These are phyloP conservation scores for Polydesmus complanatus DNA, from an alignment of 2,888 invertebrate species.

Conservation along the genomic window DNA sequence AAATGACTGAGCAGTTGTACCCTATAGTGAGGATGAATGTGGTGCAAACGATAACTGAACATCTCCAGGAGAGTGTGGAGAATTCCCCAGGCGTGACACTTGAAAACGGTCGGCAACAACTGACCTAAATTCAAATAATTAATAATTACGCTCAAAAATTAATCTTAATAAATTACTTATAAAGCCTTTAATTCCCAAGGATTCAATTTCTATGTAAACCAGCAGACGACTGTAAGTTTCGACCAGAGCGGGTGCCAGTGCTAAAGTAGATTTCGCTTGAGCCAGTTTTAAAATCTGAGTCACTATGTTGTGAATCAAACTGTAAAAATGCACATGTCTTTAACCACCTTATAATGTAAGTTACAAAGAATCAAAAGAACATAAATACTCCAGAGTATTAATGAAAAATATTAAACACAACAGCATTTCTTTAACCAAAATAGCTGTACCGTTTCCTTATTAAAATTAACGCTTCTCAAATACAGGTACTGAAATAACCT, in stretches of 20 bases:
- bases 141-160: neutral
- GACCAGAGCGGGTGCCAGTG: constrained; percentile 77
- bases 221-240: constrained; percentile 87
- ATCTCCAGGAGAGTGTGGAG: constrained; percentile 89
- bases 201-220: constrained; percentile 93
- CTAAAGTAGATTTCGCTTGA: constrained; percentile 64
- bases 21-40: constrained; percentile 89
- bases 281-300: constrained; percentile 82
- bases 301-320: constrained; percentile 50
- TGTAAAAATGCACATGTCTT: constrained; percentile 19
- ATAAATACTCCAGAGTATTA: too few species aligned
- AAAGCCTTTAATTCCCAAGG: constrained; percentile 89
- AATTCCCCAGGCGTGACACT: constrained; percentile 86
- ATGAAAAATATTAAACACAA: too few species aligned
- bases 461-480: too few species aligned
- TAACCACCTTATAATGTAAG: too few species aligned
- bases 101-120: constrained; percentile 76
- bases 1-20: constrained; percentile 82
- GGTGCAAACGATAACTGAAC: constrained; percentile 92
- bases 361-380: too few species aligned
- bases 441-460: too few species aligned
- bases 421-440: too few species aligned
- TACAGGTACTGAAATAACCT: neutral
- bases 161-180: constrained; percentile 47
- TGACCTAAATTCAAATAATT: constrained; percentile 45